Evolutionary conservation across 2,113 vertebrate species (phyloP).

Genomic region (Vireo altiloquus): DNA sequence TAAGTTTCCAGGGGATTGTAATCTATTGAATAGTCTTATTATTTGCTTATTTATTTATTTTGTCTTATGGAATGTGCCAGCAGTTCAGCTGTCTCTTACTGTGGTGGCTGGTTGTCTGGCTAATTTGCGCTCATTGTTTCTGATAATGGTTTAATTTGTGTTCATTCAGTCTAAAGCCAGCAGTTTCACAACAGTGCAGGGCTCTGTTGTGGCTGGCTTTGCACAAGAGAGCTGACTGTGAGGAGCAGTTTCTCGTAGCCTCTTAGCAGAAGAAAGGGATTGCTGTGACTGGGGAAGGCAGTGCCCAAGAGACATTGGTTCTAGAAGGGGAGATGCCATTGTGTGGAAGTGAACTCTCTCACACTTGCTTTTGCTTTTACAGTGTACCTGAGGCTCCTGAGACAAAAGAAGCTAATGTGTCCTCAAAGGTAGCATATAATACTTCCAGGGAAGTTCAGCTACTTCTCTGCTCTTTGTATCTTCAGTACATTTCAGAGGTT

Average conservation of each 20-base stretch:
- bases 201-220: not conserved
- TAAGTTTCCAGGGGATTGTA: not conserved
- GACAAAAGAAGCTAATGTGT: not conserved
- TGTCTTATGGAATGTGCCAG: not conserved
- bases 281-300: not conserved
- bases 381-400: not conserved
- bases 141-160: slow-evolving; percentile 8
- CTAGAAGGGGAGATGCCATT: not conserved
- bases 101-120: not conserved
- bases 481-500: not conserved
- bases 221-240: not conserved
- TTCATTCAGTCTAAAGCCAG: not conserved
- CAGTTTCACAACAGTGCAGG: not conserved
- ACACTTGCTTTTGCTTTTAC: not conserved
- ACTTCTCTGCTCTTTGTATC: not conserved
- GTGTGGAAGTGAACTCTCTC: not conserved
- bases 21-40: not conserved
- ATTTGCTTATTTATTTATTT: slow-evolving; percentile 7
- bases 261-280: not conserved
- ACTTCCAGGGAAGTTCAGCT: not conserved
- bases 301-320: not conserved
- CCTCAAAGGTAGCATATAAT: not conserved
- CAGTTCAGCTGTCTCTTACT: not conserved
- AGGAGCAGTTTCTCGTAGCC: not conserved
- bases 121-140: slow-evolving; percentile 28